Percentiles rank a stretch among this genome's conserved stretches.
Evolutionary conservation across 2,797 vertebrate genomes (phyloP).

Genomic region (Notamacropus eugenii): DNA sequence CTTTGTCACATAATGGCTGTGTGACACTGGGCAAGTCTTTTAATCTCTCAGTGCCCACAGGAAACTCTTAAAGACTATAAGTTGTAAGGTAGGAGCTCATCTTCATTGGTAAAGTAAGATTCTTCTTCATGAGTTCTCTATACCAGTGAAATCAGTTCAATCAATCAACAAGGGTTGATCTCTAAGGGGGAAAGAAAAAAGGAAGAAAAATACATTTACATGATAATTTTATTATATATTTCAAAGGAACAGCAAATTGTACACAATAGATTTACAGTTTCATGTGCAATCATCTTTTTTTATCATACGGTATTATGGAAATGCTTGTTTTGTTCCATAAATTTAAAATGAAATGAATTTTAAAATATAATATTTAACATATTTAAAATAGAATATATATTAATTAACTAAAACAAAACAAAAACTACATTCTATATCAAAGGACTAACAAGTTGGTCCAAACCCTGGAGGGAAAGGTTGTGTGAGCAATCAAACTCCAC

Average conservation of each 20-base stretch:
- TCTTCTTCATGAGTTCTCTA: not conserved
- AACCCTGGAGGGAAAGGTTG: not conserved
- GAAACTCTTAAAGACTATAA: not conserved
- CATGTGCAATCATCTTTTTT: not conserved
- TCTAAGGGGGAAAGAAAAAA: not conserved
- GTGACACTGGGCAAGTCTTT: not conserved
- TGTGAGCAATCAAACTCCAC: not conserved
- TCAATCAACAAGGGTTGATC: not conserved
- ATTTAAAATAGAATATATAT: not conserved
- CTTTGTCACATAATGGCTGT: not conserved
- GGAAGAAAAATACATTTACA: not conserved
- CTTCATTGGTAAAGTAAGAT: not conserved
- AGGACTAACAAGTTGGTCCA: not conserved
- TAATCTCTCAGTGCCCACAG: not conserved
- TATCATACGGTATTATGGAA: not conserved
- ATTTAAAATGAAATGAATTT: not conserved
- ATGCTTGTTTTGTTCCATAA: not conserved
- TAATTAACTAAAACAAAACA: not conserved
- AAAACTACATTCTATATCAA: not conserved
- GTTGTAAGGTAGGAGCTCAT: not conserved
- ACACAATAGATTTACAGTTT: not conserved
- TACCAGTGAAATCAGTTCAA: not conserved
- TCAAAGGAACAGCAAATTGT: not conserved
- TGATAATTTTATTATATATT: not conserved
- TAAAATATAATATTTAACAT: not conserved